A percentile compares a stretch with the other conserved stretches of the same genome.
These are phyloP conservation scores for Hiodon tergisus DNA, from an alignment of 2,113 vertebrate species.

Conservation along the genomic window DNA sequence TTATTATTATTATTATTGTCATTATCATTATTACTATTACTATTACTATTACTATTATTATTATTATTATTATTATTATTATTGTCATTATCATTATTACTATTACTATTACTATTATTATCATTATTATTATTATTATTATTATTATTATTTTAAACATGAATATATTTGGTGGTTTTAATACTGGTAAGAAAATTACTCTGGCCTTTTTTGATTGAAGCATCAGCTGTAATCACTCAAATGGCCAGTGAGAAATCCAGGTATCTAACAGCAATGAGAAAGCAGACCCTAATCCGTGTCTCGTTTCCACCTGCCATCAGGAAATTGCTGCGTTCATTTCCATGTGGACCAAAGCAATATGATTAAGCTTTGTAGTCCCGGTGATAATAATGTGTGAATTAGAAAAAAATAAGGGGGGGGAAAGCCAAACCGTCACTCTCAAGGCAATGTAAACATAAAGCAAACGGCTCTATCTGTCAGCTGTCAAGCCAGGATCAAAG, in stretches of 20 bases:
- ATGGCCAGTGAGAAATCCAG: background rate
- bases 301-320: background rate
- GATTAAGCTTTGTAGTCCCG: background rate
- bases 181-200: no score
- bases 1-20: no score
- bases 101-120: no score
- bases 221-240: background rate
- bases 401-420: background rate
- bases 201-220: background rate
- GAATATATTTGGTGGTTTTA: no score
- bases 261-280: background rate
- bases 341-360: constrained; percentile 14
- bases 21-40: no score
- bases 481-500: no score
- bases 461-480: no score
- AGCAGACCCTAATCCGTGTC: background rate
- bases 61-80: no score
- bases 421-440: background rate
- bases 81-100: no score
- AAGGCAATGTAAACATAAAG: background rate
- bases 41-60: no score
- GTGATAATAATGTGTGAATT: background rate
- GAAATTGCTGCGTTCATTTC: constrained; percentile 5
- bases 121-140: no score
- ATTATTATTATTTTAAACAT: no score